phyloP scores from a whole-genome alignment of 2,888 invertebrate genomes.

The Monoplex corrugatus region DNA sequence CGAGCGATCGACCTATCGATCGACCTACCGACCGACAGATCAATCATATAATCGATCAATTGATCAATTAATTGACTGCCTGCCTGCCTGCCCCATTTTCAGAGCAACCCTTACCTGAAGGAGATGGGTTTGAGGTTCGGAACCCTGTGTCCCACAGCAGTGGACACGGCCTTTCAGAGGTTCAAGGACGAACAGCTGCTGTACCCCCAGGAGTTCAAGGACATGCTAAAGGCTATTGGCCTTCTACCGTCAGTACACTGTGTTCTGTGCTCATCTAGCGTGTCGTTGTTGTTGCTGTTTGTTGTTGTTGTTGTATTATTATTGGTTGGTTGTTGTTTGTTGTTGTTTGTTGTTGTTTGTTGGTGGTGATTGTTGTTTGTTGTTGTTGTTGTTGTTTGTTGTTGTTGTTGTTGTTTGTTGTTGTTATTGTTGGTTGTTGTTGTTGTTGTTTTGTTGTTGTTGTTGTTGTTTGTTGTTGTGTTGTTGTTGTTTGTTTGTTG shows the following conservation, averaged over 20 bases:
- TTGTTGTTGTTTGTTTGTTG: no score
- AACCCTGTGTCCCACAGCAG: conserved; percentile 47
- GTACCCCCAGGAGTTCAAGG: conserved; percentile 48
- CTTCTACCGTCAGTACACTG: conserved; percentile 46
- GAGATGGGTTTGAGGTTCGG: conserved; percentile 53
- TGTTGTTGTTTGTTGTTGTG: no score
- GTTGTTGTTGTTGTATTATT: no score
- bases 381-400: not conserved
- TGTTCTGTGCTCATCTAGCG: not conserved
- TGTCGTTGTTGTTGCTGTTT: no score
- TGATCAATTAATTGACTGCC: no score
- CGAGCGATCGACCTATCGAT: no score
- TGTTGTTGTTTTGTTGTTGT: not conserved
- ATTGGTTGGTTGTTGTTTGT: no score
- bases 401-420: no score
- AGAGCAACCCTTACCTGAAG: conserved; percentile 50
- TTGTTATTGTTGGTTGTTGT: no score
- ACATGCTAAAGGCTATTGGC: conserved; percentile 42
- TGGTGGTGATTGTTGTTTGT: not conserved
- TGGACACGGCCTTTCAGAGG: conserved; percentile 52
- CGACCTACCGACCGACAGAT: no score
- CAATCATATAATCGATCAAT: no score
- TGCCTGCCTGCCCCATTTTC: not conserved
- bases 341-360: not conserved
- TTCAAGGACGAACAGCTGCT: conserved; percentile 54